Evolutionary conservation across 2,888 invertebrate genomes (phyloP), one percentile per base, ranked within the genome.

Genomic region (Xestobium rufovillosum): DNA sequence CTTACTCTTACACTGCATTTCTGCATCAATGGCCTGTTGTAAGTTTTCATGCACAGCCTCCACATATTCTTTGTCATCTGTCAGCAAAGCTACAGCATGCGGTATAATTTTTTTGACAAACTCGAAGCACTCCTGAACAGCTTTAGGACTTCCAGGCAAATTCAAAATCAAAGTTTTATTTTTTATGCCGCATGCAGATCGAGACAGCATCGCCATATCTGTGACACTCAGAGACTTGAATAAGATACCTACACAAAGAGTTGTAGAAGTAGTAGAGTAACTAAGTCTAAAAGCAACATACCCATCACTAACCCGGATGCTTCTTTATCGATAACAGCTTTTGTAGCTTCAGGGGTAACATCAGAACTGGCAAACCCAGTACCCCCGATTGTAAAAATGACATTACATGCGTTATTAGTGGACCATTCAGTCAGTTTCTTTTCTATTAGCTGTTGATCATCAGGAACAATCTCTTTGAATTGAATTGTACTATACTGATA

Each of bases 331-430:
- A 90, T 76, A 10, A 90, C 70, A 15, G 72, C 67, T 56, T 70
- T 79, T 0, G 89, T 88, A 2, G 92, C 95, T 69, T 98, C 97
- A 0, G 97, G 98, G 2, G 98, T 98, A 2, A 96, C 86, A 75
- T 98, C 98, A 45, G 94, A 71, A 1, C 74, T 71, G 9, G 88
- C 75, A 56, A 96, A 83, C 0, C 98, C 98, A 0, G 97, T 98
- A 2, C 98, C 98, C 14, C 97, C 97, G 2, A 86, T 89, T 1
- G 95, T 96, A 6, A 98, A 71, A 34, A 73, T 66, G 14, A 81
- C 67, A 59, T 87, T 78, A 14, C 80, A 64, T 38, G 4, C 65
- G 59, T 30, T 11, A 41, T 25, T 13, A 27, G 54, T 49, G 50
- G 74, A 70, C 74, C 83, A 86, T 34, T 73, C 63, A 43, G 69